A percentile compares a stretch with the other conserved stretches of the same genome.
These are phyloP conservation scores for Pseudococcus longispinus DNA, from an alignment of 2,888 invertebrate species.

Conservation along the genomic window DNA sequence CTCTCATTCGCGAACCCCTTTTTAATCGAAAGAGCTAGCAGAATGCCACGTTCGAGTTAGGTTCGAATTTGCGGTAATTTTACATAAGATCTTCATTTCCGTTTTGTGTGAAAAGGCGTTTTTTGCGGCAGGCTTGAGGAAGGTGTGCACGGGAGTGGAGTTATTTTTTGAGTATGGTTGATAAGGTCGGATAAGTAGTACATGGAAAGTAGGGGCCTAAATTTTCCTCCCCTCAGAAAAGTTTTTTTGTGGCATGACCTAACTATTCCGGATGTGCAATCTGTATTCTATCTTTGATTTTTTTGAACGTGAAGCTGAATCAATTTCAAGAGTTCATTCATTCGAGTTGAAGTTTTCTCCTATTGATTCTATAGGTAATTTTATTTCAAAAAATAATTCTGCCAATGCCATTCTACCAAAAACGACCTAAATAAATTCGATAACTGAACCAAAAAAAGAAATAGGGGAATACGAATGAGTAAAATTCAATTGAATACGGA, in stretches of 20 bases:
- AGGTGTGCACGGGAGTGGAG: neutral
- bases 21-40: neutral
- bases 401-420: neutral
- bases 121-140: neutral
- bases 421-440: neutral
- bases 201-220: too few relatives aligned
- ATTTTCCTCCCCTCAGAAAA: too few relatives aligned
- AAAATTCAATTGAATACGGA: neutral
- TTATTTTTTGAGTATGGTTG: too few relatives aligned
- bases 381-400: too few relatives aligned
- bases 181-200: too few relatives aligned
- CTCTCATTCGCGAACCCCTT: neutral
- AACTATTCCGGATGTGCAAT: too few relatives aligned
- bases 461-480: neutral
- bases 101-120: neutral
- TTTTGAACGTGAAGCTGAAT: too few relatives aligned
- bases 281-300: too few relatives aligned
- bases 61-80: slow-evolving; percentile 1
- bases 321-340: too few relatives aligned
- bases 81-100: neutral
- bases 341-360: too few relatives aligned
- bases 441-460: neutral
- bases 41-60: neutral
- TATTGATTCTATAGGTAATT: too few relatives aligned
- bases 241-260: too few relatives aligned